These are phyloP conservation scores for Mythimna ferrago DNA, from an alignment of 2,888 invertebrate species.

Conservation along the genomic window DNA sequence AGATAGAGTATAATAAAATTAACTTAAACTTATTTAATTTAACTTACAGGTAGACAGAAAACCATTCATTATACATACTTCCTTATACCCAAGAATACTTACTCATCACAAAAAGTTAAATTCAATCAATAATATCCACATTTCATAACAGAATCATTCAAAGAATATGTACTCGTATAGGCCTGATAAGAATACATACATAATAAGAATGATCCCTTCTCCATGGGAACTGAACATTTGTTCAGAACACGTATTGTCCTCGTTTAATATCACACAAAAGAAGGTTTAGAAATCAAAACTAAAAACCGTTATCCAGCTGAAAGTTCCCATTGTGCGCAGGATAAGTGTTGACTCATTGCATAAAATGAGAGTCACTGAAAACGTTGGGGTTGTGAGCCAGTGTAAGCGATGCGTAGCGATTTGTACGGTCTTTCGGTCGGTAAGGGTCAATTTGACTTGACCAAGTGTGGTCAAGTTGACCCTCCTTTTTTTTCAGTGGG, in stretches of 20 bases:
- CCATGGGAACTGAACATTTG: slow-evolving; percentile 38
- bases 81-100: not conserved
- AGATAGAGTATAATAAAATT: too few species aligned
- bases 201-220: slow-evolving; percentile 14
- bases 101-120: not conserved
- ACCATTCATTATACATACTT: too few species aligned
- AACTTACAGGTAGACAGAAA: too few species aligned
- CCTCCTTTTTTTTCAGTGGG: too few species aligned
- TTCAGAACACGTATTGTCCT: slow-evolving; percentile 44
- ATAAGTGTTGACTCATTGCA: slow-evolving; percentile 77
- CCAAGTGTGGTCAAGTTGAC: too few species aligned
- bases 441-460: too few species aligned
- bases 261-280: slow-evolving; percentile 65
- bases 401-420: slow-evolving; percentile 33
- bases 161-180: not conserved
- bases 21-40: too few species aligned
- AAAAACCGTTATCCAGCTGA: slow-evolving; percentile 75
- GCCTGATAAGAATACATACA: too few species aligned
- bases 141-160: slow-evolving; percentile 19
- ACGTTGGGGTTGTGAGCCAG: slow-evolving; percentile 46
- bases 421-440: too few species aligned
- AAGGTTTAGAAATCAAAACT: slow-evolving; percentile 73
- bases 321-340: slow-evolving; percentile 74
- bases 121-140: slow-evolving; percentile 30
- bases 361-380: slow-evolving; percentile 75